Percentiles rank a stretch among this genome's conserved stretches.
Evolutionary conservation across 2,113 vertebrate genomes (phyloP).

Genomic region (Nansenia antarctica): DNA sequence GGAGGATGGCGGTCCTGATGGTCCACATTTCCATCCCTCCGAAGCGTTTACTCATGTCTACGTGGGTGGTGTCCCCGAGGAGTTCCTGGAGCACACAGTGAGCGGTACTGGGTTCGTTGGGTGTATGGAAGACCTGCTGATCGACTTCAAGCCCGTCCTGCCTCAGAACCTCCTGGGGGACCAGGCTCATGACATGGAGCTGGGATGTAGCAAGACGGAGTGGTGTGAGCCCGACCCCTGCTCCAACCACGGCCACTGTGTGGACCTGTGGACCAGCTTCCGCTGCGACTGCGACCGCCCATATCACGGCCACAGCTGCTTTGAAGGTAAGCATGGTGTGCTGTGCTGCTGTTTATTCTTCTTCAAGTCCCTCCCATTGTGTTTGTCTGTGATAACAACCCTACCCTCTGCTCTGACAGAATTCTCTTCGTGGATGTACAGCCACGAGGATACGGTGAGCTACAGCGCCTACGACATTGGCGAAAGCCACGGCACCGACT

Average conservation of each 20-base stretch:
- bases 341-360: not conserved
- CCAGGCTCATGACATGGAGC: constrained; percentile 2
- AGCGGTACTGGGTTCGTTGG: constrained; percentile 77
- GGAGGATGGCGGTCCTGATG: constrained; percentile 33
- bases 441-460: constrained; percentile 78
- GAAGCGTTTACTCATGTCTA: constrained; percentile 48
- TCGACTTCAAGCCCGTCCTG: constrained; percentile 74
- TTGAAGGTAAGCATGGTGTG: constrained; percentile 73
- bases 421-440: constrained; percentile 82
- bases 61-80: constrained; percentile 74
- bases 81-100: constrained; percentile 51
- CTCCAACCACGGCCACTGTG: constrained; percentile 74
- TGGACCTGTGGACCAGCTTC: constrained; percentile 88
- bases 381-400: not conserved
- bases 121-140: constrained; percentile 84
- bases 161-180: constrained; percentile 60
- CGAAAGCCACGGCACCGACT: constrained; percentile 65
- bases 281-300: constrained; percentile 85
- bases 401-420: constrained; percentile 66
- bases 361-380: not conserved
- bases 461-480: constrained; percentile 74
- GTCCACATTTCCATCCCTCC: constrained; percentile 32
- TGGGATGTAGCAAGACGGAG: constrained; percentile 81
- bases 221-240: constrained; percentile 85
- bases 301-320: constrained; percentile 76